phyloP scores from a whole-genome alignment of 2,797 vertebrate species.

The Helostoma temminkii region DNA sequence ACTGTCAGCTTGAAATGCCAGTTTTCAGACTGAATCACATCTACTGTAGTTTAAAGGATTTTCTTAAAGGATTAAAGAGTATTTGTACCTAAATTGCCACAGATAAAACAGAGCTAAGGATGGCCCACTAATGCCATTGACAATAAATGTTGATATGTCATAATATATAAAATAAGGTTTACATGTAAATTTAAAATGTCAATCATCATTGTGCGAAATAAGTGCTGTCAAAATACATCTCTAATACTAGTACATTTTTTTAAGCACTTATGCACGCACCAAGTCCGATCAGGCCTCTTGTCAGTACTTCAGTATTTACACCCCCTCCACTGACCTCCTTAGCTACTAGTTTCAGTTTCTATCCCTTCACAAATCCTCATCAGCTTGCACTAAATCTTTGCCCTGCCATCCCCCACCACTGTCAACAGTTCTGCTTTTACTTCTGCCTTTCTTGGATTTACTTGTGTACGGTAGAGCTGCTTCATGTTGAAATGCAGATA shows the following conservation, averaged over 20 bases:
- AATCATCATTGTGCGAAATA: no score
- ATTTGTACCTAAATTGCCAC: no score
- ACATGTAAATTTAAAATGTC: no score
- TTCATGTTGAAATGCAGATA: background rate
- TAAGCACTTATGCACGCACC: background rate
- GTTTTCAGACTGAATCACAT: no score
- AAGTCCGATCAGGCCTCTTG: slow-evolving; percentile 25
- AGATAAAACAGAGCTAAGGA: background rate
- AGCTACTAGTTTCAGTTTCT: slow-evolving; percentile 71
- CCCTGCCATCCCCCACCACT: slow-evolving; percentile 31
- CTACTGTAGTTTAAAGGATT: no score
- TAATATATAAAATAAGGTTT: no score
- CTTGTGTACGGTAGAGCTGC: background rate
- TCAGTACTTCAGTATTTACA: slow-evolving; percentile 39
- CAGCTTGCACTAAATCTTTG: slow-evolving; percentile 49
- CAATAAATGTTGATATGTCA: no score
- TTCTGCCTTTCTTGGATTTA: background rate
- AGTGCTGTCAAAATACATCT: no score
- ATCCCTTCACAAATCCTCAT: slow-evolving; percentile 62
- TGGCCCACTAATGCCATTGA: no score
- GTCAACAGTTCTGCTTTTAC: slow-evolving; percentile 1
- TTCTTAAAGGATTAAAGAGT: no score
- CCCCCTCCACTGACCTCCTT: slow-evolving; percentile 58
- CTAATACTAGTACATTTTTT: no score
- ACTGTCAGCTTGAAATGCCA: no score